phyloP scores from a whole-genome alignment of 1,140 invertebrate species.

The Saccostrea glomerata region DNA sequence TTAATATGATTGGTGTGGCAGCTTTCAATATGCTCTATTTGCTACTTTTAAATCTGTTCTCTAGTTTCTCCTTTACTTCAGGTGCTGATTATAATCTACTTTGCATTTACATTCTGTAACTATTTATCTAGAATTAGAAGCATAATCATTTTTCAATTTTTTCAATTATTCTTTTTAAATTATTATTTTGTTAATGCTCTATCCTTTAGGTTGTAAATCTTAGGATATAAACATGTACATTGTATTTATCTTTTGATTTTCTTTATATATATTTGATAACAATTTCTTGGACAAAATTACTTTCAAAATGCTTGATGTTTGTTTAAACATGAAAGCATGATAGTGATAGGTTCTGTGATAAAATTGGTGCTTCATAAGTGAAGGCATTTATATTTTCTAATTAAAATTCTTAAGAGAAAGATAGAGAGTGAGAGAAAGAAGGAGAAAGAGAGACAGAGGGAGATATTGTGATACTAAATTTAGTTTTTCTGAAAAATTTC shows the following conservation, averaged over 20 bases:
- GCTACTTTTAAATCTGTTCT: background rate
- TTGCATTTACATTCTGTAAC: background rate
- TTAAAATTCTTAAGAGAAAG: background rate
- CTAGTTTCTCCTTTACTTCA: background rate
- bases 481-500: background rate
- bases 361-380: background rate
- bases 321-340: background rate
- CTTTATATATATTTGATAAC: too few species aligned
- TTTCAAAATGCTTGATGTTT: background rate
- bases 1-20: background rate
- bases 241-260: too few species aligned
- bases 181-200: background rate
- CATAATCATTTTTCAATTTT: background rate
- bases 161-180: background rate
- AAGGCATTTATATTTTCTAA: background rate
- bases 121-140: background rate
- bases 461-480: background rate
- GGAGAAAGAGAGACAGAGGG: background rate
- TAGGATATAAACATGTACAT: background rate
- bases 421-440: background rate
- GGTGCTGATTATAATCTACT: background rate
- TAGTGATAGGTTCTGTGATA: slow-evolving; percentile 29
- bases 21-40: background rate
- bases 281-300: too few species aligned
- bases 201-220: background rate